phyloP scores from a whole-genome alignment of 2,797 vertebrate genomes.

The Epinephelus malabaricus region DNA sequence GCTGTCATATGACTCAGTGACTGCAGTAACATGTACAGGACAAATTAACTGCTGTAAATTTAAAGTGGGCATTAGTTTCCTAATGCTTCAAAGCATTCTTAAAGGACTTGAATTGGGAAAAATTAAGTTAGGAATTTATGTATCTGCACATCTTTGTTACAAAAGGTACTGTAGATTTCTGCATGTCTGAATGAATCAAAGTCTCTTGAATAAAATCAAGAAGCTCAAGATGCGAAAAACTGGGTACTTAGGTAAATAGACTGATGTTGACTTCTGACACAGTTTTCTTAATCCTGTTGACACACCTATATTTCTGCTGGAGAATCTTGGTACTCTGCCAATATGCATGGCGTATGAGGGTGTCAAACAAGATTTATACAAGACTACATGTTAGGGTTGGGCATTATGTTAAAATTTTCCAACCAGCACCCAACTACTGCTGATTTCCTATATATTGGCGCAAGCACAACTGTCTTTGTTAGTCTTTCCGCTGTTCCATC shows the following conservation, averaged over 20 bases:
- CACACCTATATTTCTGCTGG: not conserved
- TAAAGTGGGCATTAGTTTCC: not conserved
- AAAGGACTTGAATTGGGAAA: not conserved
- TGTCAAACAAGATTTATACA: not conserved
- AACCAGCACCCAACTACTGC: no score
- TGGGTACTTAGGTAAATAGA: not conserved
- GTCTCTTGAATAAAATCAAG: not conserved
- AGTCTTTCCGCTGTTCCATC: no score
- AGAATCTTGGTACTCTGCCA: not conserved
- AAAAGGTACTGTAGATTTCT: not conserved
- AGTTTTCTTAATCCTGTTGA: not conserved
- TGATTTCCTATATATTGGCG: no score
- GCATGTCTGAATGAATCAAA: not conserved
- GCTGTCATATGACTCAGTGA: constrained; percentile 55
- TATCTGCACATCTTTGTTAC: not conserved
- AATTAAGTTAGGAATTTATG: not conserved
- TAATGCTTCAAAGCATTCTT: not conserved
- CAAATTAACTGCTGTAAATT: constrained; percentile 9
- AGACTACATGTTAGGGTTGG: not conserved
- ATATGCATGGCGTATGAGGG: not conserved
- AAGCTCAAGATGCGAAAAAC: not conserved
- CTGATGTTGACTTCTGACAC: not conserved
- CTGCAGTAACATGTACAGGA: constrained; percentile 15
- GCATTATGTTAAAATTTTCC: no score
- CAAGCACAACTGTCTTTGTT: no score